A percentile compares a stretch with the other conserved stretches of the same genome.
Evolutionary conservation across 2,797 vertebrate species (phyloP).

Genomic region (Peromyscus aztecus): DNA sequence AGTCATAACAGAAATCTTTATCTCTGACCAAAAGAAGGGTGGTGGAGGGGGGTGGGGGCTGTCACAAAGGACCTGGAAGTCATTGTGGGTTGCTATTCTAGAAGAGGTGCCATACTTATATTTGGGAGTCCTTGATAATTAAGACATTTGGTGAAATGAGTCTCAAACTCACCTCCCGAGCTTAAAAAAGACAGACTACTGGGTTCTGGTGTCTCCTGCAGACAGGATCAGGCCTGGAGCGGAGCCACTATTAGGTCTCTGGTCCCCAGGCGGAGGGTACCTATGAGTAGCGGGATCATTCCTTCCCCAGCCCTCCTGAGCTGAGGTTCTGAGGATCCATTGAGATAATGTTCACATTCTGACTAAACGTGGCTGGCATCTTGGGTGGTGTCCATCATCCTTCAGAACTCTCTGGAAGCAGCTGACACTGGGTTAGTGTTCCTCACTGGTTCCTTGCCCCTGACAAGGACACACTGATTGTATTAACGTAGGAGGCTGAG

Average conservation of each 20-base stretch:
- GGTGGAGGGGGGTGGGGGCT: too few species aligned
- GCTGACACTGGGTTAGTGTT: not conserved
- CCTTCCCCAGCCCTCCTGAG: not conserved
- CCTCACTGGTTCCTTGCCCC: not conserved
- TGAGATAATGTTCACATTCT: not conserved
- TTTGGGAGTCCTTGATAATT: not conserved
- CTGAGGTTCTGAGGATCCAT: not conserved
- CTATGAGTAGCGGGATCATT: not conserved
- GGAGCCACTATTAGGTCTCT: too few species aligned
- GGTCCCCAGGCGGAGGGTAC: not conserved
- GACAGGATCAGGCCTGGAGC: not conserved
- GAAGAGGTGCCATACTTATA: not conserved
- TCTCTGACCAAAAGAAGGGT: not conserved
- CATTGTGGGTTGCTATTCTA: not conserved
- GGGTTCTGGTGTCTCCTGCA: not conserved
- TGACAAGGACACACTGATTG: not conserved
- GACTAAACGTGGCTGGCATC: not conserved
- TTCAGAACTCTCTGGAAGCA: not conserved
- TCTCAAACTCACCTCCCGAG: not conserved
- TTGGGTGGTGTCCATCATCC: not conserved
- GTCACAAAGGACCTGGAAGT: not conserved
- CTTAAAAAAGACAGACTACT: not conserved
- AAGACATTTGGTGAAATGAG: not conserved
- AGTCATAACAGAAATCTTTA: not conserved
- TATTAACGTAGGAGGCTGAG: accelerated